Base-by-base conservation (phyloP, 2,113 vertebrate species). In the Chionomys nivalis region DNA sequence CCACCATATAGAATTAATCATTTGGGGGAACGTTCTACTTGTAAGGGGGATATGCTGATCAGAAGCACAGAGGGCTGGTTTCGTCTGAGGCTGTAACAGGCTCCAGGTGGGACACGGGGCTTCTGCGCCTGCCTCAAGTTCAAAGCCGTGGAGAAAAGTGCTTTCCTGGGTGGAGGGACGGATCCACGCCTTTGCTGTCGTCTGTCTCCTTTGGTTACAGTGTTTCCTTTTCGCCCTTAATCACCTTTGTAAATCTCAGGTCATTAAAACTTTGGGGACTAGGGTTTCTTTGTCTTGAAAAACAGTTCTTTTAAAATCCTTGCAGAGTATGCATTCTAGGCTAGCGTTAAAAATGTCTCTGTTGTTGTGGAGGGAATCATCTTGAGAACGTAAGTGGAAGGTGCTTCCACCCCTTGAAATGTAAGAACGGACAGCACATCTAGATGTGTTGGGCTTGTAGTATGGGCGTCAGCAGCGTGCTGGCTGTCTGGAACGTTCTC, bases 401-500 rank as follows among this genome's bases (percentile, higher is more conserved):
- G 66, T 2, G 12, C 1, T 33, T 4, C 0, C 4, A 9, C 28
- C 0, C 58, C 70, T 21, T 7, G 49, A 70, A 52, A 33, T 47
- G 19, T 24, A 1, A 1, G 31, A 49, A 42, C 6, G 36, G 26
- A 14, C 11, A 7, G 14, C 39, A 1, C 36, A 0, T 8, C 10
- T 0, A 1, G 5, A 1, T 19, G 1, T 24, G 4, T 2, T 31
- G 19, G 87, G 86, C 72, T 39, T 63, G 61, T 7, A 24, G 7
- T 6, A 0, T 36, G 13, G 44, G 88, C 12, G 2, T 1, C 14
- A 2, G 66, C 0, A 5, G 14, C 21, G 17, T 24, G 0, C 3
- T 39, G 7, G 26, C 7, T 33, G 12, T 33, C 6, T 24, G 5
- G 23, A 39, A 33, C 23, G 36, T 44, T 24, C 28, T 0, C 4